phyloP scores from a whole-genome alignment of 2,888 invertebrate genomes.

The Chelonus formosanus region DNA sequence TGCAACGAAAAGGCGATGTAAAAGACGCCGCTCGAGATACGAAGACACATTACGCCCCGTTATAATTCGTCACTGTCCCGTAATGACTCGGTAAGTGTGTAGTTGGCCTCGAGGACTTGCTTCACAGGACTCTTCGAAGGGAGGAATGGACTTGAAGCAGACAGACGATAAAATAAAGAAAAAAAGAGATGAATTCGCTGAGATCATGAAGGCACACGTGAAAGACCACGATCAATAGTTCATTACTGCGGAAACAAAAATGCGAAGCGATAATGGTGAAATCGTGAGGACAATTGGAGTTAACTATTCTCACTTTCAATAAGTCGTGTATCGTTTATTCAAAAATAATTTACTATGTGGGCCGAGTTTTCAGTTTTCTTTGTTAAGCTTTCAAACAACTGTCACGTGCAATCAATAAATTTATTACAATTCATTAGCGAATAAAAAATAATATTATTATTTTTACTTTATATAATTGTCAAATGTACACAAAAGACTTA shows the following conservation, averaged over 20 bases:
- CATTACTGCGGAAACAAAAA: slow-evolving; percentile 61
- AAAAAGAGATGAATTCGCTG: slow-evolving; percentile 8
- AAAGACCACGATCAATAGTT: slow-evolving; percentile 57
- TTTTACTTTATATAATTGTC: slow-evolving; percentile 4
- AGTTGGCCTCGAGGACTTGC: slow-evolving; percentile 20
- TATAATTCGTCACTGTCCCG: slow-evolving; percentile 60
- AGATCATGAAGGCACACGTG: slow-evolving; percentile 16
- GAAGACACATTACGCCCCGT: slow-evolving; percentile 53
- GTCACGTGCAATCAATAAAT: slow-evolving; percentile 8
- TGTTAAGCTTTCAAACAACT: slow-evolving; percentile 7
- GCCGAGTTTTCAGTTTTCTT: slow-evolving; percentile 1
- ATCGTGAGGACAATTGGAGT: slow-evolving; percentile 33
- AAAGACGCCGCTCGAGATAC: slow-evolving; percentile 47
- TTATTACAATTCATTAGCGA: slow-evolving; percentile 17
- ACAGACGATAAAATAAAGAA: not conserved
- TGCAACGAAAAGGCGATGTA: slow-evolving; percentile 34
- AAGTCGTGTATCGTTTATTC: not conserved
- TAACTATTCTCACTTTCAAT: slow-evolving; percentile 28
- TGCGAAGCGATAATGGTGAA: slow-evolving; percentile 48
- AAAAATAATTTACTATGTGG: slow-evolving; percentile 17
- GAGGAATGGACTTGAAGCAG: not conserved
- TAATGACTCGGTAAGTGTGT: slow-evolving; percentile 50
- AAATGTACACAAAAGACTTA: slow-evolving; percentile 4
- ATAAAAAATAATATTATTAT: slow-evolving; percentile 1
- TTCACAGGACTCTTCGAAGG: not conserved